These are phyloP conservation scores for Drosophila hamatofila DNA, from an alignment of 2,888 invertebrate species.

Conservation along the genomic window DNA sequence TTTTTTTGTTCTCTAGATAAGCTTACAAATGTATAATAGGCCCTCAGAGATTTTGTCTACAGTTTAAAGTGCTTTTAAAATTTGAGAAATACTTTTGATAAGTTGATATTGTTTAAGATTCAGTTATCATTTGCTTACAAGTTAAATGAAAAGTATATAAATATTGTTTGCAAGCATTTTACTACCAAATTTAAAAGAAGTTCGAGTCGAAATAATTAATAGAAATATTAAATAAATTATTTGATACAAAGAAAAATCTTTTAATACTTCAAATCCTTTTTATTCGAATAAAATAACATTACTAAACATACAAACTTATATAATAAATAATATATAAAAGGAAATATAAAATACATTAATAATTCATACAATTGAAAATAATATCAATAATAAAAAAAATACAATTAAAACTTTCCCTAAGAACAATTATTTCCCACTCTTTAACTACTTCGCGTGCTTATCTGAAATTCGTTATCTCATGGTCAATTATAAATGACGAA, in stretches of 20 bases:
- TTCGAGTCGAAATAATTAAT: background rate
- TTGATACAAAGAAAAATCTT: too few relatives aligned
- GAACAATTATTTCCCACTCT: background rate
- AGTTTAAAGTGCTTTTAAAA: conserved; percentile 5
- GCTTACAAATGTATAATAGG: conserved; percentile 22
- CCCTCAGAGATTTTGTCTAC: conserved; percentile 6
- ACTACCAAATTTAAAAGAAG: background rate
- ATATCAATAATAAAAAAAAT: background rate
- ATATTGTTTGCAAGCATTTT: background rate
- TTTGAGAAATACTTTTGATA: background rate
- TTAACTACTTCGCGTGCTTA: background rate
- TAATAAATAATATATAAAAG: too few relatives aligned
- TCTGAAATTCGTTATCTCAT: background rate
- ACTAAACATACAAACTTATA: too few relatives aligned
- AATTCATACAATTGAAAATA: background rate
- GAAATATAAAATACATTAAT: background rate
- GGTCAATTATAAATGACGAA: background rate
- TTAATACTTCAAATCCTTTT: too few relatives aligned
- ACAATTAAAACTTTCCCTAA: background rate
- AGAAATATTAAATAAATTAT: background rate
- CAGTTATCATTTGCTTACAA: background rate
- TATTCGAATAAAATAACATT: too few relatives aligned
- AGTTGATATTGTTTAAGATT: background rate
- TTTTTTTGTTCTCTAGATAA: conserved; percentile 24
- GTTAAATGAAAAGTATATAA: background rate